Conservation (phyloP, 1,140 invertebrate genomes). For the Bombus turneri region DNA sequence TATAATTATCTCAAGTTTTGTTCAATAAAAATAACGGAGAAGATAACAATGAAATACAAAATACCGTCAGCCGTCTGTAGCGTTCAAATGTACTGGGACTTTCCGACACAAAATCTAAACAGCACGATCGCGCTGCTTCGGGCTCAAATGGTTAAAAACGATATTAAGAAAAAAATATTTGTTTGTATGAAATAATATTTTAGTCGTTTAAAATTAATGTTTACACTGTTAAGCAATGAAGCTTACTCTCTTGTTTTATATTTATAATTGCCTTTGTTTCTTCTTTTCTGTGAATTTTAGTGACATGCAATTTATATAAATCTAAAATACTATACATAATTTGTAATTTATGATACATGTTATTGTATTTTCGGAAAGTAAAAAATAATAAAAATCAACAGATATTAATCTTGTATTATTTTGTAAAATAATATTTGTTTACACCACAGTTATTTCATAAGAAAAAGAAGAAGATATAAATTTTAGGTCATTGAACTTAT, state of each 20-base stretch:
- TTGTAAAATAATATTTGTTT: too few relatives aligned
- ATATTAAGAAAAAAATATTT: background rate
- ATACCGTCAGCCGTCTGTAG: too few relatives aligned
- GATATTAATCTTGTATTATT: background rate
- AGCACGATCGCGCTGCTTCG: too few relatives aligned
- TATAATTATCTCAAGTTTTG: too few relatives aligned
- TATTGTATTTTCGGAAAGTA: background rate
- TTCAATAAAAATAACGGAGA: too few relatives aligned
- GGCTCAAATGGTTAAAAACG: background rate
- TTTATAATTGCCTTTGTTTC: background rate
- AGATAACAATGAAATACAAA: too few relatives aligned
- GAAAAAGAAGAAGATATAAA: too few relatives aligned
- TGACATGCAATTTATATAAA: background rate
- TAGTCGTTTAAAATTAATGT: background rate
- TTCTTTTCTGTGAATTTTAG: background rate
- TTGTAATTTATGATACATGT: background rate
- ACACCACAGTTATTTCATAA: too few relatives aligned
- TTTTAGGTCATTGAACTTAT: too few relatives aligned
- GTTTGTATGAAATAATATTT: background rate
- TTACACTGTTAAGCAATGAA: background rate
- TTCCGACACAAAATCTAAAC: too few relatives aligned
- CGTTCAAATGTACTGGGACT: too few relatives aligned
- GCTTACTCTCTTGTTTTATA: background rate
- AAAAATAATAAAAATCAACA: background rate
- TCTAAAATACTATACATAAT: background rate